Conservation (phyloP, 2,113 vertebrate genomes). For the Trogon melanurus region DNA sequence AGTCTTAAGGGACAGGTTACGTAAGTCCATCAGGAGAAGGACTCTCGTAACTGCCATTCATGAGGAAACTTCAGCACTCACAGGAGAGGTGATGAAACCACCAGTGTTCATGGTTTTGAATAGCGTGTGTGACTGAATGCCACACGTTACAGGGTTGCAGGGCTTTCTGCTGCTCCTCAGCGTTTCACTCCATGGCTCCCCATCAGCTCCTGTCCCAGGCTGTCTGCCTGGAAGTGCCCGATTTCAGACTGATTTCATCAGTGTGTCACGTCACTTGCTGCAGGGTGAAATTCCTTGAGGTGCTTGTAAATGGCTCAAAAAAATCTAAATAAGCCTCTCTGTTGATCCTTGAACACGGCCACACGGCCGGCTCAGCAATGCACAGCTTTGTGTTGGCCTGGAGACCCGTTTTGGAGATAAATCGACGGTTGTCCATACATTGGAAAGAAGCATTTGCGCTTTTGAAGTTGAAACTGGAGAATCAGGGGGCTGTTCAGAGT, state of each 20-base stretch:
- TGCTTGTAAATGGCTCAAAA: slow-evolving; percentile 12
- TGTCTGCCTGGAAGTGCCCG: slow-evolving; percentile 29
- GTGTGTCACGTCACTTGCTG: not conserved
- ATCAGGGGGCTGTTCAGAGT: rapidly evolving
- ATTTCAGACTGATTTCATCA: slow-evolving; percentile 11
- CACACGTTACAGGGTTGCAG: not conserved
- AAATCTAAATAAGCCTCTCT: not conserved
- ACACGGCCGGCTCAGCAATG: not conserved
- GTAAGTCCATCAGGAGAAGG: not conserved
- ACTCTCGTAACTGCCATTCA: not conserved
- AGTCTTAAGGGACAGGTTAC: not conserved
- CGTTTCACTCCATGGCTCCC: not conserved
- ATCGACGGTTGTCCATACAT: rapidly evolving
- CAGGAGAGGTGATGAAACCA: not conserved
- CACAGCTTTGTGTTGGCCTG: not conserved
- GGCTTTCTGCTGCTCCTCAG: not conserved
- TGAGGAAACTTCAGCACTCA: not conserved
- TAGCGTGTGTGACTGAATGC: not conserved
- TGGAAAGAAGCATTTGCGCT: rapidly evolving
- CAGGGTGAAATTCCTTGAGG: slow-evolving; percentile 9
- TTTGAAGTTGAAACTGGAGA: not conserved
- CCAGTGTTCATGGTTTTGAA: not conserved
- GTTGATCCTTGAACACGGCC: not conserved
- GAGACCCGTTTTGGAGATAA: not conserved
- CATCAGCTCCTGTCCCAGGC: not conserved